Evolutionary conservation across 2,888 invertebrate species (phyloP).

Genomic region (Myopa tessellatipennis): DNA sequence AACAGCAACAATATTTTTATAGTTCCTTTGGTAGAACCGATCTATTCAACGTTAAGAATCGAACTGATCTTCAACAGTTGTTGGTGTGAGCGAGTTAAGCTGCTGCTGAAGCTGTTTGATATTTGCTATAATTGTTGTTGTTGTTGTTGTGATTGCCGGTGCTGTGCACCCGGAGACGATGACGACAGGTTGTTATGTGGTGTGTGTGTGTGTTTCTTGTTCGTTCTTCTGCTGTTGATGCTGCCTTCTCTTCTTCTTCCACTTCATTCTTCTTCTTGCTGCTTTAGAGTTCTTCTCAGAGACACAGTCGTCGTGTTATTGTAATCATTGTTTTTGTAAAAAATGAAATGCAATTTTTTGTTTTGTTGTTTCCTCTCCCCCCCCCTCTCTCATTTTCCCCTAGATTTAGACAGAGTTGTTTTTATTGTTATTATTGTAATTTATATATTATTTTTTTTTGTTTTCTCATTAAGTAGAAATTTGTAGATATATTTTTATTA

Average conservation of each 20-base stretch:
- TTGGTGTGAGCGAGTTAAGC: slow-evolving; percentile 28
- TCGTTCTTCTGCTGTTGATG: slow-evolving; percentile 10
- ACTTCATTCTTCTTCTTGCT: slow-evolving; percentile 4
- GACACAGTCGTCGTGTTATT: too few species aligned
- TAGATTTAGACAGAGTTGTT: too few species aligned
- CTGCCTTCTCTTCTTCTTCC: slow-evolving; percentile 7
- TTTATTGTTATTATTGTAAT: too few species aligned
- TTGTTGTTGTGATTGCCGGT: slow-evolving; percentile 35
- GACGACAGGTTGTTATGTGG: slow-evolving; percentile 49
- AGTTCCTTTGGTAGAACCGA: slow-evolving; percentile 60
- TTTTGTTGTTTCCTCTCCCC: too few species aligned
- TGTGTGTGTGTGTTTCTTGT: neutral
- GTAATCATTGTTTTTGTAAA: too few species aligned
- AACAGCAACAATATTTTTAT: neutral
- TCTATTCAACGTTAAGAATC: slow-evolving; percentile 68
- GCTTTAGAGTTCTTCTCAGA: too few species aligned
- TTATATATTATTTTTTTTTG: too few species aligned
- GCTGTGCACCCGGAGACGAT: slow-evolving; percentile 43
- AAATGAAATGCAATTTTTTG: too few species aligned
- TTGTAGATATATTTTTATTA: neutral
- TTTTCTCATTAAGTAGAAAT: neutral
- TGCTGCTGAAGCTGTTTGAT: slow-evolving; percentile 8
- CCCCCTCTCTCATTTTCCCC: too few species aligned
- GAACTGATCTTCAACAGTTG: slow-evolving; percentile 59
- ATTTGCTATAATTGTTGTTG: too few species aligned